Evolutionary conservation across 1,140 invertebrate genomes (phyloP), one percentile per base, ranked within the genome.

Genomic region (Tribolium madens): DNA sequence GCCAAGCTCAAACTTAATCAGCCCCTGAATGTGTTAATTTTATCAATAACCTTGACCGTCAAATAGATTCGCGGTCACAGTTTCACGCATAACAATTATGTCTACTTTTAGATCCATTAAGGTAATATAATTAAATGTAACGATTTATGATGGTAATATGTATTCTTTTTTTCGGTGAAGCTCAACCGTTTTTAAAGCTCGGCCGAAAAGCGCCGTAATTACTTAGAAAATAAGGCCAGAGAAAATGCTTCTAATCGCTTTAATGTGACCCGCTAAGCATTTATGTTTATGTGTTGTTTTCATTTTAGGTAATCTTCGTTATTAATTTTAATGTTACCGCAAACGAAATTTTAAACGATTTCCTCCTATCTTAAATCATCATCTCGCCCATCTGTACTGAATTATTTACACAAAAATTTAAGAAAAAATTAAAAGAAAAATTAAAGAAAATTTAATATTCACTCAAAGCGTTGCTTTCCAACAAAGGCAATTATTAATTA

Each of bases 231-330:
- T 64, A 64, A 64, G 21, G 26, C 26, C 57, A 33, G 57, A 64
- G 57, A 64, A 64, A 64, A 64, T 64, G 57, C 57, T 64, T 64
- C 57, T 64, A 64, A 64, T 64, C 57, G 21, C 57, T 64, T 64
- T 64, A 64, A 64, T 64, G 57, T 26, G 57, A 64, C 21, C 26
- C 36, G 57, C 57, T 64, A 64, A 64, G 57, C 57, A 33, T 64
- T 64, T 64, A 64, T 64, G 57, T 64, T 64, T 64, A 64, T 64
- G 26, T 64, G 57, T 64, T 64, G 57, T 64, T 64, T 64, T 64
- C 57, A 64, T 64, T 64, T 64, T 64, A 64, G 57, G 57, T 64
- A 64, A 64, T 64, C 57, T 33, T 13, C n/a, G 57, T 64, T 64
- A 64, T 64, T 64, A 36, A 64, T 64, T 64, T 64, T 10, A 64